These are phyloP conservation scores for Knipowitschia caucasica DNA, from an alignment of 2,797 vertebrate genomes.

Conservation along the genomic window DNA sequence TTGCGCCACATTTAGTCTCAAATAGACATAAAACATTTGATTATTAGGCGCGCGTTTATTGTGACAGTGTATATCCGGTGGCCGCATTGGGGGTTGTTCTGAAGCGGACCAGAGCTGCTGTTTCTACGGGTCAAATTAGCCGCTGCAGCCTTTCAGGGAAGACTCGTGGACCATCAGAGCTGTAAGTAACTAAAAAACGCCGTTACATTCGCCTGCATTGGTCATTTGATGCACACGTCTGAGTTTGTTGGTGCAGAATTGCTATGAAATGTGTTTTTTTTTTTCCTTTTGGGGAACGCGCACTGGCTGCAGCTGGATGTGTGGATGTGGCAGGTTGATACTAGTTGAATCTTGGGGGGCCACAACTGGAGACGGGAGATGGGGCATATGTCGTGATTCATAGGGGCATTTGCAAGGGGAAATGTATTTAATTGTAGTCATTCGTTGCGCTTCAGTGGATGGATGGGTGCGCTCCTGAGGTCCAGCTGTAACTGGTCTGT, in stretches of 20 bases:
- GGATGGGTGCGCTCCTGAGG: conserved; percentile 4
- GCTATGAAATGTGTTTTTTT: conserved; percentile 7
- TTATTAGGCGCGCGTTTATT: conserved; percentile 44
- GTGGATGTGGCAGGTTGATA: conserved; percentile 71
- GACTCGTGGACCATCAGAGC: conserved; percentile 58
- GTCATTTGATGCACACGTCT: background rate
- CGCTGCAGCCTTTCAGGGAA: conserved; percentile 64
- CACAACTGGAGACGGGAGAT: conserved; percentile 56
- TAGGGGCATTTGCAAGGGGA: no score
- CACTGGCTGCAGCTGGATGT: conserved; percentile 21
- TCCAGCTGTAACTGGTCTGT: conserved; percentile 67
- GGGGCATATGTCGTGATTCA: conserved; percentile 38
- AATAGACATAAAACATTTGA: no score
- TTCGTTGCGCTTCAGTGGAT: background rate
- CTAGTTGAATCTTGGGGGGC: conserved; percentile 64
- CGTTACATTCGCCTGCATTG: background rate
- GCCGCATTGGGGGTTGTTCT: conserved; percentile 14
- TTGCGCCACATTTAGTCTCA: background rate
- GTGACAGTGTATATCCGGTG: conserved; percentile 19
- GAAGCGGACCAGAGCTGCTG: conserved; percentile 17
- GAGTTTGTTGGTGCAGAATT: background rate
- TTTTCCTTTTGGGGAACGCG: conserved; percentile 8
- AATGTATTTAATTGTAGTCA: background rate
- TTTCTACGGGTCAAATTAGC: conserved; percentile 59
- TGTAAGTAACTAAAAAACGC: conserved; percentile 53